Percentiles rank a stretch among this genome's conserved stretches.
Evolutionary conservation across 1,140 invertebrate genomes (phyloP).

Genomic region (Drosophila malerkotliana): DNA sequence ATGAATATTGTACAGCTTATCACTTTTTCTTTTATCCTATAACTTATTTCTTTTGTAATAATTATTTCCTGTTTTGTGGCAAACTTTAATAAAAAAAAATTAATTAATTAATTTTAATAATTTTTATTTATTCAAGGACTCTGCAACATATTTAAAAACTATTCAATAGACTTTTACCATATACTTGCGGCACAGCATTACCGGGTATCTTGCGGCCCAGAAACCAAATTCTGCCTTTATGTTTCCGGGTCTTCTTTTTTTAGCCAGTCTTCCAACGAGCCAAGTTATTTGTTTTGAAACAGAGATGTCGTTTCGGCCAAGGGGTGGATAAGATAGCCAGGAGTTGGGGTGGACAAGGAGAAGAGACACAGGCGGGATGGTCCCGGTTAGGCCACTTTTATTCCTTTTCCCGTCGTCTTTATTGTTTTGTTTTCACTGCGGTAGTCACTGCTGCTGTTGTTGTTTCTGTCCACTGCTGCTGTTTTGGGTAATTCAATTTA

Average conservation of each 20-base stretch:
- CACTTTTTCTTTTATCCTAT: too few species aligned
- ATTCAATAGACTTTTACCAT: not conserved
- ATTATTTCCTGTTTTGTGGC: too few species aligned
- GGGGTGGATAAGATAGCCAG: not conserved
- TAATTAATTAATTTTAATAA: too few species aligned
- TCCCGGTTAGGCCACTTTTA: slow-evolving; percentile 54
- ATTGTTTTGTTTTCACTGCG: slow-evolving; percentile 79
- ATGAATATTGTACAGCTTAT: too few species aligned
- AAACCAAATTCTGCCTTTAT: slow-evolving; percentile 3
- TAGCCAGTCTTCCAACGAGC: slow-evolving; percentile 18
- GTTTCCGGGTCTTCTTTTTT: slow-evolving; percentile 11
- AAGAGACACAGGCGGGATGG: slow-evolving; percentile 15
- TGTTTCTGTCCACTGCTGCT: slow-evolving; percentile 29
- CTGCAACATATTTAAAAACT: too few species aligned
- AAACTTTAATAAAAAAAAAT: too few species aligned
- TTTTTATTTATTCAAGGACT: too few species aligned
- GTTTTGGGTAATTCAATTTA: slow-evolving; percentile 79
- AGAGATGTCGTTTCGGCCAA: not conserved
- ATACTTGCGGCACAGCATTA: not conserved
- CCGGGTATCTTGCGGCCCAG: slow-evolving; percentile 9
- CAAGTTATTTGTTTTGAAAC: slow-evolving; percentile 57
- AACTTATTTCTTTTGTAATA: too few species aligned
- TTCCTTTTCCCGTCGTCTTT: slow-evolving; percentile 56
- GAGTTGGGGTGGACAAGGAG: not conserved
- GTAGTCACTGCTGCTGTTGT: slow-evolving; percentile 46